These are phyloP conservation scores for Rhynchomys soricoides DNA, from an alignment of 2,113 vertebrate species.

Conservation along the genomic window DNA sequence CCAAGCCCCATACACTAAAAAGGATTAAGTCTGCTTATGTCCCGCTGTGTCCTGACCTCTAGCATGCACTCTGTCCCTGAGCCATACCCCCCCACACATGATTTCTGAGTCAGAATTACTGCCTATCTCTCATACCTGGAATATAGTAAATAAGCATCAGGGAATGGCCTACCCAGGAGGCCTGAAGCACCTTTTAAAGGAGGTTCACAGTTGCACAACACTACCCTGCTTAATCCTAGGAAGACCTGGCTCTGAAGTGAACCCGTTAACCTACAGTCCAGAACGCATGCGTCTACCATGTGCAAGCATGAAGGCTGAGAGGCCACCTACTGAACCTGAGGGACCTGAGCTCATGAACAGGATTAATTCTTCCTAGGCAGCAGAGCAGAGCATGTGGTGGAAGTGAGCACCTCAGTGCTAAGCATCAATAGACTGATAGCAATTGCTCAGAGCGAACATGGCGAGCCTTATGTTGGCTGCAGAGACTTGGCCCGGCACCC, in stretches of 20 bases:
- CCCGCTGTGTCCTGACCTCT: too few relatives aligned
- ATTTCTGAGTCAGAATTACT: conserved; percentile 31
- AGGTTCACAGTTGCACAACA: not conserved
- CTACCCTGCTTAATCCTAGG: not conserved
- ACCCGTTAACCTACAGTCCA: not conserved
- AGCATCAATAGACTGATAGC: conserved; percentile 26
- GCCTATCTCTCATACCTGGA: conserved; percentile 15
- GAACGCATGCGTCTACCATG: not conserved
- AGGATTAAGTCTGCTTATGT: not conserved
- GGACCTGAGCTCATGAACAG: conserved; percentile 16
- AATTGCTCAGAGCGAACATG: conserved; percentile 62
- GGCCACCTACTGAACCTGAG: conserved; percentile 12
- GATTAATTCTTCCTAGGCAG: conserved; percentile 59
- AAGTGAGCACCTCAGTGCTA: conserved; percentile 23
- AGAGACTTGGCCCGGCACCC: conserved; percentile 24
- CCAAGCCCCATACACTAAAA: too few relatives aligned
- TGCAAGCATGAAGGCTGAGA: not conserved
- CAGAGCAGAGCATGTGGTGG: conserved; percentile 42
- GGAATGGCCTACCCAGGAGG: conserved; percentile 18
- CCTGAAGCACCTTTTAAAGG: not conserved
- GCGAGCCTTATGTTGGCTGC: conserved; percentile 25
- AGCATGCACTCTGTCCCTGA: not conserved
- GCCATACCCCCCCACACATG: not conserved
- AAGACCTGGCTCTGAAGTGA: conserved; percentile 18
- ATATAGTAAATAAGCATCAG: conserved; percentile 16